phyloP scores from a whole-genome alignment of 2,888 invertebrate genomes.

The Alcis repandata region DNA sequence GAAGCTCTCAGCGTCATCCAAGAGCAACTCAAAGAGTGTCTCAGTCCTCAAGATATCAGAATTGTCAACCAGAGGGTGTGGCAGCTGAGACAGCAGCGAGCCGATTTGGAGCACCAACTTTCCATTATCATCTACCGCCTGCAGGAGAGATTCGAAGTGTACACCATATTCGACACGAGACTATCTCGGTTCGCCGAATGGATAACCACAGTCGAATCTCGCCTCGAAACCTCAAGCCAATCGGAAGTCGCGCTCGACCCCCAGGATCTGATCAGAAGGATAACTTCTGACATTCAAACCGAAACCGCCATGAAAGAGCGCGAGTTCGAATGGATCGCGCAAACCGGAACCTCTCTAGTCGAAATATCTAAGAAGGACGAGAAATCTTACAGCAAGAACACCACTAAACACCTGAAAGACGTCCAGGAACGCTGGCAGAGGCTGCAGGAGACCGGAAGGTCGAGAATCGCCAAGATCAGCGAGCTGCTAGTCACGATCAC shows the following conservation, averaged over 20 bases:
- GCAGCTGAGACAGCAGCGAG: constrained; percentile 92
- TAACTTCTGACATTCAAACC: constrained; percentile 91
- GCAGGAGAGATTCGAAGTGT: constrained; percentile 91
- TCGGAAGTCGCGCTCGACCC: constrained; percentile 88
- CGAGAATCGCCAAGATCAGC: constrained; percentile 90
- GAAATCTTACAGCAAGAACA: constrained; percentile 78
- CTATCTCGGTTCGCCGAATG: constrained; percentile 89
- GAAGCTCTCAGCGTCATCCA: constrained; percentile 91
- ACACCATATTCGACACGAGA: constrained; percentile 90
- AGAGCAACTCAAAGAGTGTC: constrained; percentile 94
- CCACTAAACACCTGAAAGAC: constrained; percentile 86
- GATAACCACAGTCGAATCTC: constrained; percentile 89
- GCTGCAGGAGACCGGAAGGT: constrained; percentile 88
- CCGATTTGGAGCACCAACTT: constrained; percentile 93
- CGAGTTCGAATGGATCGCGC: constrained; percentile 92
- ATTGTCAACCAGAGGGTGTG: constrained; percentile 92
- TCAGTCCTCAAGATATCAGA: constrained; percentile 94
- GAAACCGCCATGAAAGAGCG: constrained; percentile 92
- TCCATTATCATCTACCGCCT: constrained; percentile 90
- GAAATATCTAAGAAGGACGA: constrained; percentile 89
- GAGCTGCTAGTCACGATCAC: constrained; percentile 90
- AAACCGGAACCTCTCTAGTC: constrained; percentile 89
- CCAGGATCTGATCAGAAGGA: constrained; percentile 89
- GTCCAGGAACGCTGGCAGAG: constrained; percentile 90
- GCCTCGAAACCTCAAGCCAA: constrained; percentile 87